phyloP scores from a whole-genome alignment of 2,888 invertebrate genomes.

The Oscheius myriophilus region DNA sequence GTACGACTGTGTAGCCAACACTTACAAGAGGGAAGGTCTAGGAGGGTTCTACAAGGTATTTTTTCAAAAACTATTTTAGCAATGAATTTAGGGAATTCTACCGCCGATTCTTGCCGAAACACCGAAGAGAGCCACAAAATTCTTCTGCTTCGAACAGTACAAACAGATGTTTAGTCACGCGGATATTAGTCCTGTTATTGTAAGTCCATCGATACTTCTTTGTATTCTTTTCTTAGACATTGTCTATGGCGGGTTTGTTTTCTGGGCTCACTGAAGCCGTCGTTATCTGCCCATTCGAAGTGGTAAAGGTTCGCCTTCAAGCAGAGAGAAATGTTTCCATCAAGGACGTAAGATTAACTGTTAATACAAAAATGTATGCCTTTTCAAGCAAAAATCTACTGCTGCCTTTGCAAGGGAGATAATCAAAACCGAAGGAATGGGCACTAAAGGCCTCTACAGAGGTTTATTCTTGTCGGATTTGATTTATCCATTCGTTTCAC shows the following conservation, averaged over 20 bases:
- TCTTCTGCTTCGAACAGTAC: slow-evolving; percentile 91
- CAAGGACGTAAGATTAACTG: slow-evolving; percentile 16
- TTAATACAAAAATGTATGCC: neutral
- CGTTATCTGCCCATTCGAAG: slow-evolving; percentile 91
- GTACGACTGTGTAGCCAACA: slow-evolving; percentile 86
- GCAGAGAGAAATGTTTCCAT: slow-evolving; percentile 55
- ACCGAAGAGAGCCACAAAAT: slow-evolving; percentile 92
- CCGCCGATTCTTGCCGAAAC: slow-evolving; percentile 93
- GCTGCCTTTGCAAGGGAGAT: slow-evolving; percentile 84
- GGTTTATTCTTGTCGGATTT: slow-evolving; percentile 6
- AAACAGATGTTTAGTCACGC: slow-evolving; percentile 84
- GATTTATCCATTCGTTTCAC: neutral
- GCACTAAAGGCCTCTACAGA: slow-evolving; percentile 73
- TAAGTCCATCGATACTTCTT: slow-evolving; percentile 25
- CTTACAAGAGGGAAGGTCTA: slow-evolving; percentile 84
- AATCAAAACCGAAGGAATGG: slow-evolving; percentile 81
- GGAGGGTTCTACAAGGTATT: slow-evolving; percentile 59
- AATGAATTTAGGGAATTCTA: slow-evolving; percentile 82
- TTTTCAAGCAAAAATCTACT: slow-evolving; percentile 76
- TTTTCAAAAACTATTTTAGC: neutral
- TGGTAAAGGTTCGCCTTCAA: slow-evolving; percentile 82
- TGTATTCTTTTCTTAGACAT: slow-evolving; percentile 69
- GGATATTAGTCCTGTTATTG: slow-evolving; percentile 48
- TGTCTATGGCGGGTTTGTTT: slow-evolving; percentile 85
- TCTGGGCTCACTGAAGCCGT: slow-evolving; percentile 89